These are phyloP conservation scores for Psilopogon haemacephalus DNA, from an alignment of 2,113 vertebrate species.

Conservation along the genomic window DNA sequence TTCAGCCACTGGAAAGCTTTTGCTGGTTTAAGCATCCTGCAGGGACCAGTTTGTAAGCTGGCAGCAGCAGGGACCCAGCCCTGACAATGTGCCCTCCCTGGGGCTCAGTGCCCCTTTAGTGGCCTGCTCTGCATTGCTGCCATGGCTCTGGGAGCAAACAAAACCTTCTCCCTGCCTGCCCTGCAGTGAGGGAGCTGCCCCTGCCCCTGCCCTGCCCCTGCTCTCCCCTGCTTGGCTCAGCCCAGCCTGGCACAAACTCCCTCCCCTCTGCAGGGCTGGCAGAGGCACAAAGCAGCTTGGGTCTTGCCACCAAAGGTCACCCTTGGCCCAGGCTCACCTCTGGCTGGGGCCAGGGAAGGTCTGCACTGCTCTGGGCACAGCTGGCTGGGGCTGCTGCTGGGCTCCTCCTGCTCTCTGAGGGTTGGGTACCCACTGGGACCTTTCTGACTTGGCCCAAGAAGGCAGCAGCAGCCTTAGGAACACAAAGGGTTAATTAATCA, in stretches of 20 bases:
- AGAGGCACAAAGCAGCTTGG: not conserved
- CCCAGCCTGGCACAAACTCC: not conserved
- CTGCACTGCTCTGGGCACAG: not conserved
- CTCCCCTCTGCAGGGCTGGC: not conserved
- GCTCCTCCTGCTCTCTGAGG: not conserved
- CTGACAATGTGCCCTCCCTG: fast-evolving
- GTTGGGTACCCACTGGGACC: not conserved
- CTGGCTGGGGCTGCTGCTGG: not conserved
- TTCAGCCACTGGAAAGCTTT: not conserved
- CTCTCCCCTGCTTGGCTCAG: not conserved
- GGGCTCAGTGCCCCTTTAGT: not conserved
- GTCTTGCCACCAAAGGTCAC: not conserved
- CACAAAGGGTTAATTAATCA: not conserved
- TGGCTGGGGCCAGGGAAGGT: not conserved
- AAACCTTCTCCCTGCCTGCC: not conserved
- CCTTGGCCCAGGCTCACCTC: not conserved
- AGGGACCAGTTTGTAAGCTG: not conserved
- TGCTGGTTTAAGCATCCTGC: not conserved
- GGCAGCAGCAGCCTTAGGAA: not conserved
- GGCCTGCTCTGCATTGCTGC: not conserved
- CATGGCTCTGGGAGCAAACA: not conserved
- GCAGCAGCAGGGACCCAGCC: not conserved
- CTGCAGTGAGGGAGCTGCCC: not conserved
- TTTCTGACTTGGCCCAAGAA: not conserved
- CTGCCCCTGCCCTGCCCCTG: too few relatives aligned